Evolutionary conservation across 2,113 vertebrate genomes (phyloP).

Genomic region (Octodon degus): DNA sequence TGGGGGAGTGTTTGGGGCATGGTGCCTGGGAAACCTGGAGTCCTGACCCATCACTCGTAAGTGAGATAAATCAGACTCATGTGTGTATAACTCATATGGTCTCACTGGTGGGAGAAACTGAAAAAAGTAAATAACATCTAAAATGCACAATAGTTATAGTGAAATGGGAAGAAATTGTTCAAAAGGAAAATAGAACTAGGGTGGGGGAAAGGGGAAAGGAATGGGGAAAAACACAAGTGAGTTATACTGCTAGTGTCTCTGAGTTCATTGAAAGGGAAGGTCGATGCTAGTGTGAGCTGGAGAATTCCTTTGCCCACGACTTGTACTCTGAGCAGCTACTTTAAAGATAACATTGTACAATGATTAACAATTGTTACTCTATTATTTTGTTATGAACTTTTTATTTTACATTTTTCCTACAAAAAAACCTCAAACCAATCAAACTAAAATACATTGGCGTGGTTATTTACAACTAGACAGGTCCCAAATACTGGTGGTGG

Average conservation of each 20-base stretch:
- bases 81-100: neutral
- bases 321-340: neutral
- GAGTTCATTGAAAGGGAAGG: neutral
- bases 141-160: neutral
- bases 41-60: neutral
- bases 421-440: neutral
- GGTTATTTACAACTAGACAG: neutral
- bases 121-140: neutral
- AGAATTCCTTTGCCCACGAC: neutral
- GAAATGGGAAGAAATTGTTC: neutral
- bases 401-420: neutral
- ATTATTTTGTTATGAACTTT: neutral
- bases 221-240: neutral
- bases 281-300: neutral
- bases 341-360: neutral
- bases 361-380: neutral
- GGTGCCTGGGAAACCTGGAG: no score
- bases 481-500: neutral
- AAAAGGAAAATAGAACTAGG: neutral
- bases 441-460: neutral
- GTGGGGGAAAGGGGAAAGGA: neutral
- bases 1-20: no score
- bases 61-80: neutral
- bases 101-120: neutral
- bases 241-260: neutral